phyloP scores from a whole-genome alignment of 2,888 invertebrate species.

The Tenthredo distinguenda region DNA sequence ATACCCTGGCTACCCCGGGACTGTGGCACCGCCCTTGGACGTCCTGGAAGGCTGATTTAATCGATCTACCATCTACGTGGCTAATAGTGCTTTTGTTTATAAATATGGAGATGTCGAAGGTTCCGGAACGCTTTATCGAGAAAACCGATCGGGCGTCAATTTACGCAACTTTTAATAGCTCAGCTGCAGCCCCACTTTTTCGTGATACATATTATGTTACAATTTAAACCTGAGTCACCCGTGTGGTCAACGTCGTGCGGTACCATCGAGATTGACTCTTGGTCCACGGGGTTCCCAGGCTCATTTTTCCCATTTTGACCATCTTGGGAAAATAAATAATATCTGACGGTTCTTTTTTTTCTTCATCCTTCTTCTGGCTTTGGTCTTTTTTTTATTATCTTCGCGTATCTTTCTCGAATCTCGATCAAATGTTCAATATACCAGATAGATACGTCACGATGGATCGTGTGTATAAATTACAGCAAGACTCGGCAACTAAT shows the following conservation, averaged over 20 bases:
- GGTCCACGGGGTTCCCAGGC: conserved; percentile 23
- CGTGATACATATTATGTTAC: conserved; percentile 23
- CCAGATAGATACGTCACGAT: not conserved
- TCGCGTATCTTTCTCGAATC: not conserved
- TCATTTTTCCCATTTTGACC: not conserved
- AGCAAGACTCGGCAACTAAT: not conserved
- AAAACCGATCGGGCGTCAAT: conserved; percentile 44
- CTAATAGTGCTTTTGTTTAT: conserved; percentile 54
- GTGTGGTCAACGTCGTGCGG: conserved; percentile 29
- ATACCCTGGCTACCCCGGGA: conserved; percentile 37
- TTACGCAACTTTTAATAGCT: conserved; percentile 47
- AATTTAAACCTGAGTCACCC: conserved; percentile 32
- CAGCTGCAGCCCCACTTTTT: conserved; percentile 24
- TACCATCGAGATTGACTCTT: conserved; percentile 19
- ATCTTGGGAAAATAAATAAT: conserved; percentile 26
- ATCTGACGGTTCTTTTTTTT: not conserved
- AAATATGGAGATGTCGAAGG: conserved; percentile 54
- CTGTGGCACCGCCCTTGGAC: conserved; percentile 24
- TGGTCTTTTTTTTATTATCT: not conserved
- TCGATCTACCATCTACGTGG: conserved; percentile 47
- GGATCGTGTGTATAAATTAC: not conserved
- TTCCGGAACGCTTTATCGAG: conserved; percentile 47
- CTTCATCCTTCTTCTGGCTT: not conserved
- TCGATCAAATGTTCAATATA: not conserved
- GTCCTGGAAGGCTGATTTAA: conserved; percentile 51